Conservation (phyloP, 2,113 vertebrate genomes). For the Irena cyanogastra region DNA sequence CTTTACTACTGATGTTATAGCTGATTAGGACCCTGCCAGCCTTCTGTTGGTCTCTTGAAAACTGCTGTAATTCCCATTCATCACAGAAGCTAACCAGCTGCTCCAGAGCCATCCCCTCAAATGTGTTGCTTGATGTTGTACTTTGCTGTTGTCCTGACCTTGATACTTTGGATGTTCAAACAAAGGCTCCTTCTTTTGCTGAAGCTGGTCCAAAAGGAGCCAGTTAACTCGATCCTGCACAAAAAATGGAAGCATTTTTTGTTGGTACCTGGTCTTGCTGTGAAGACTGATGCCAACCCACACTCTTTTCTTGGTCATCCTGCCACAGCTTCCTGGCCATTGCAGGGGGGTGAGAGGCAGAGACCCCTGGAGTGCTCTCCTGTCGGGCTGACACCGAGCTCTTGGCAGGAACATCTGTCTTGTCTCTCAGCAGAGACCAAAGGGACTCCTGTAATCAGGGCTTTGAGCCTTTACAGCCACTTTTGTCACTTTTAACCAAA, state of each 20-base stretch:
- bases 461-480: neutral
- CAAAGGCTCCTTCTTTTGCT: conserved; percentile 24
- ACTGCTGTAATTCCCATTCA: conserved; percentile 74
- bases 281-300: neutral
- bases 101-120: conserved; percentile 58
- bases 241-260: neutral
- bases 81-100: conserved; percentile 73
- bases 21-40: conserved; percentile 75
- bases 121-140: conserved; percentile 18
- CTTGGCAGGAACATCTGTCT: neutral
- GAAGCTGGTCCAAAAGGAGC: neutral
- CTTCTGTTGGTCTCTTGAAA: conserved; percentile 79
- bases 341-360: neutral
- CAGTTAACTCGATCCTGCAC: neutral
- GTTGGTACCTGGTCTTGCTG: neutral
- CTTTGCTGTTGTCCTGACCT: conserved; percentile 63
- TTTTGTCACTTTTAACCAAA: neutral
- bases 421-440: neutral
- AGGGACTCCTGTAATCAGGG: neutral
- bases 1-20: conserved; percentile 76
- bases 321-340: neutral
- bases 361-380: neutral
- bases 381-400: neutral
- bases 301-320: neutral
- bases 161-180: conserved; percentile 40